Evolutionary conservation across 92 coral and sea anemone species (phyloP).

Genomic region (Umimayanthus kanabou): DNA sequence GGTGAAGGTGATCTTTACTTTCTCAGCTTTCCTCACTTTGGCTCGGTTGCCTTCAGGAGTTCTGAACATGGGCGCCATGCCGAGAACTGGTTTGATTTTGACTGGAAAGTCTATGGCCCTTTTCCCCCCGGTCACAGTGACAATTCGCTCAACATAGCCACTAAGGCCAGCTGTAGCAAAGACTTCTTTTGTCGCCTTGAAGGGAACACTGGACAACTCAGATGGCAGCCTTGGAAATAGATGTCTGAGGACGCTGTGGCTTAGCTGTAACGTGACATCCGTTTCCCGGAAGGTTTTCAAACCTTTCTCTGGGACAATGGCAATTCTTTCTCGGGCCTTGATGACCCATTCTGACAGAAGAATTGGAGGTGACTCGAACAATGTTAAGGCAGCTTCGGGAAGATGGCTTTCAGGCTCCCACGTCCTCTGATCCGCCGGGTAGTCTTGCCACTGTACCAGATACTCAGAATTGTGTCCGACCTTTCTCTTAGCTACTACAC

Average conservation of each 20-base stretch:
- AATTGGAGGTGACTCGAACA: slow-evolving; percentile 1
- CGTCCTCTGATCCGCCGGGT: not conserved
- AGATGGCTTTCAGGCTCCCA: slow-evolving; percentile 34
- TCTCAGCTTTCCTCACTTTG: too few species aligned
- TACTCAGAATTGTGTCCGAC: not conserved
- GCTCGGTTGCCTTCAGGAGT: slow-evolving; percentile 5
- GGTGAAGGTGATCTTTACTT: too few species aligned
- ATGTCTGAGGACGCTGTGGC: not conserved
- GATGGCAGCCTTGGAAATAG: not conserved
- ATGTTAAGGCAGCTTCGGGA: not conserved
- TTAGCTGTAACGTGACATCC: not conserved
- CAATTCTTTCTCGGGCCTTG: slow-evolving; percentile 15
- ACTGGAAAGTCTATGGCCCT: slow-evolving; percentile 18
- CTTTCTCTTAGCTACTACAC: slow-evolving; percentile 24
- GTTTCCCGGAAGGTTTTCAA: not conserved
- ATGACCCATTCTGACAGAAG: not conserved
- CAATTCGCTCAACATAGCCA: not conserved
- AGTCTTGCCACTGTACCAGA: slow-evolving; percentile 26
- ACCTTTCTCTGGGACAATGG: not conserved
- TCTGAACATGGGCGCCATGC: not conserved
- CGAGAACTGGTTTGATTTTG: not conserved
- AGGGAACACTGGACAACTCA: not conserved
- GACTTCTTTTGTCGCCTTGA: slow-evolving; percentile 1
- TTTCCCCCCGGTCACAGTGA: slow-evolving; percentile 6
- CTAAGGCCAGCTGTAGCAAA: slow-evolving; percentile 7